Evolutionary conservation across 2,888 invertebrate species (phyloP).

Genomic region (Drosophila aldrichi): DNA sequence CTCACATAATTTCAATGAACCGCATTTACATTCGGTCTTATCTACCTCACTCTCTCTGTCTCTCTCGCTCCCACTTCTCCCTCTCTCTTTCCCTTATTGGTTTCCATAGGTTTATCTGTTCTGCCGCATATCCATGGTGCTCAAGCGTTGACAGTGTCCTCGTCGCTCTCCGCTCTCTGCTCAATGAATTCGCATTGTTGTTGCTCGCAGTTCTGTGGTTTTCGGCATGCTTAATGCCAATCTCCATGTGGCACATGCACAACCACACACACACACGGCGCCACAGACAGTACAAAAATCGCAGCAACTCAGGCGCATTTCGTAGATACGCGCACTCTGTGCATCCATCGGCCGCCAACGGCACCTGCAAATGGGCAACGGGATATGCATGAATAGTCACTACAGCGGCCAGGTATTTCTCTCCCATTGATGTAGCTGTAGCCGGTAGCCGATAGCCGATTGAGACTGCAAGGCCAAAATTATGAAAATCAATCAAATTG

Average conservation of each 20-base stretch:
- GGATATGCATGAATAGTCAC: conserved; percentile 6
- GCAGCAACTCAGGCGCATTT: conserved; percentile 73
- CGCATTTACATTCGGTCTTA: conserved; percentile 62
- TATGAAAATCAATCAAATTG: background rate
- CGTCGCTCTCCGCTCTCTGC: conserved; percentile 28
- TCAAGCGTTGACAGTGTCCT: conserved; percentile 58
- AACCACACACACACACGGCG: conserved; percentile 4
- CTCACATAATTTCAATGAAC: conserved; percentile 73
- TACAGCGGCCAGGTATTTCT: background rate
- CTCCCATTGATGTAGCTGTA: background rate
- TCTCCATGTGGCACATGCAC: conserved; percentile 50
- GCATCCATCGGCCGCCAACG: conserved; percentile 26
- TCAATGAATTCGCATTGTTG: conserved; percentile 48
- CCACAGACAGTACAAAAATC: conserved; percentile 46
- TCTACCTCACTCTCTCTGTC: background rate
- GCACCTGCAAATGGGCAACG: conserved; percentile 5
- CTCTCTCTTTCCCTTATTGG: background rate
- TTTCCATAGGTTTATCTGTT: conserved; percentile 10
- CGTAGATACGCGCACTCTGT: conserved; percentile 65
- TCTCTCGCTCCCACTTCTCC: background rate
- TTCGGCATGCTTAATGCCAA: conserved; percentile 69
- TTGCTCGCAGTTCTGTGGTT: conserved; percentile 65
- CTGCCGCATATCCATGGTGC: conserved; percentile 31
- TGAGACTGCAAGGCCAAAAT: background rate
- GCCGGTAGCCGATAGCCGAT: background rate